These are phyloP conservation scores for Paratilapia polleni DNA, from an alignment of 2,113 vertebrate genomes.

Conservation along the genomic window DNA sequence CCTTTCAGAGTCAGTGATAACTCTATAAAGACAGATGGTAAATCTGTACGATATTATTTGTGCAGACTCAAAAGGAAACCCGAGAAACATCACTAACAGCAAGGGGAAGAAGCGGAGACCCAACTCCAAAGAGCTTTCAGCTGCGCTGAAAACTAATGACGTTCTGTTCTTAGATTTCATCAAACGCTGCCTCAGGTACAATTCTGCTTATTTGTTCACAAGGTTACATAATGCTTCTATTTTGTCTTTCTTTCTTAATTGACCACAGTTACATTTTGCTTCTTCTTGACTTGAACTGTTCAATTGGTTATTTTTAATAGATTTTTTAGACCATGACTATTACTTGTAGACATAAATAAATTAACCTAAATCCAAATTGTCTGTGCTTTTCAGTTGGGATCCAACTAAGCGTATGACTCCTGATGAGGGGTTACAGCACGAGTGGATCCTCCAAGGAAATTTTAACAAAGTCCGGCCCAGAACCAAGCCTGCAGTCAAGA, in stretches of 20 bases:
- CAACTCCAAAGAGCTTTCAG: slow-evolving; percentile 87
- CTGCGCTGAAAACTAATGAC: slow-evolving; percentile 87
- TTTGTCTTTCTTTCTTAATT: neutral
- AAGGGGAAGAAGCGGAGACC: slow-evolving; percentile 89
- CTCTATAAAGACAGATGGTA: neutral
- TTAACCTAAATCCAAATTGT: neutral
- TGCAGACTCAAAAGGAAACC: slow-evolving; percentile 91
- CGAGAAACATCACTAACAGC: slow-evolving; percentile 88
- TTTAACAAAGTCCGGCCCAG: slow-evolving; percentile 76
- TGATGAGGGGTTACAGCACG: slow-evolving; percentile 88
- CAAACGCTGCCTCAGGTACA: slow-evolving; percentile 87
- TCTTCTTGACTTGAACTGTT: neutral
- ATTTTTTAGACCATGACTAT: accelerated
- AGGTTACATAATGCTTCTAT: neutral
- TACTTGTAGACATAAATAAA: neutral
- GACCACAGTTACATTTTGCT: neutral
- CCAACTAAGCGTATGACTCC: slow-evolving; percentile 91
- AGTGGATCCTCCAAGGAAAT: slow-evolving; percentile 88
- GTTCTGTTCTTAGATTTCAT: slow-evolving; percentile 90
- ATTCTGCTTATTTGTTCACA: neutral
- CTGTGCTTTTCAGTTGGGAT: slow-evolving; percentile 85
- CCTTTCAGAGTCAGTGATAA: neutral
- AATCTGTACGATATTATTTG: neutral
- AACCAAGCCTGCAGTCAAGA: slow-evolving; percentile 70
- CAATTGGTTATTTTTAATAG: no score